A percentile compares a stretch with the other conserved stretches of the same genome.
Evolutionary conservation across 2,797 vertebrate species (phyloP).

Genomic region (Chloroceryle inda): DNA sequence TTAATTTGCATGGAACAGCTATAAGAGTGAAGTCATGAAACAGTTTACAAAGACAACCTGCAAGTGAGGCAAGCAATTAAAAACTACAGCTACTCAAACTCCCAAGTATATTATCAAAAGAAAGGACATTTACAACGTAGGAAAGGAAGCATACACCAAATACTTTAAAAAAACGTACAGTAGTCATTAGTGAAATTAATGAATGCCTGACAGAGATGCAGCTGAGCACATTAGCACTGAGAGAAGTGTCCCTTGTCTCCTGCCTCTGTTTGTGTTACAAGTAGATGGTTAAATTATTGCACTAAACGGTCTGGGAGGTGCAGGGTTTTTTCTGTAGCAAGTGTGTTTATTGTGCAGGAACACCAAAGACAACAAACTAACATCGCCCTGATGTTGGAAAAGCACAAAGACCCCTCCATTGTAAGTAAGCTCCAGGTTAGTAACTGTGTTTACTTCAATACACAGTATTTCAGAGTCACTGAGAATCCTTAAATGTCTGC

Average conservation of each 20-base stretch:
- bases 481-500: constrained; percentile 1
- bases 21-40: background rate
- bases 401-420: background rate
- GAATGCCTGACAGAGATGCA: background rate
- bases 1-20: background rate
- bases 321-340: background rate
- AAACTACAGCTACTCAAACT: background rate
- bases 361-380: background rate
- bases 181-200: background rate
- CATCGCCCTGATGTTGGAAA: background rate
- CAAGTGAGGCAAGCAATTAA: background rate
- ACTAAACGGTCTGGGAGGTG: background rate
- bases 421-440: background rate
- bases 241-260: background rate
- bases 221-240: background rate
- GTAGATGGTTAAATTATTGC: background rate
- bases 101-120: background rate
- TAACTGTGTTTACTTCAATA: background rate
- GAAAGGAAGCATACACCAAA: background rate
- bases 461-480: background rate
- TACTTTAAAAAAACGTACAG: background rate
- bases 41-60: background rate
- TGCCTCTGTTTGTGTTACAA: background rate
- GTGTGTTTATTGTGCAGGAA: background rate
- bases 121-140: background rate